A percentile compares a stretch with the other conserved stretches of the same genome.
Evolutionary conservation across 2,113 vertebrate genomes (phyloP).

Genomic region (Myxocyprinus asiaticus): DNA sequence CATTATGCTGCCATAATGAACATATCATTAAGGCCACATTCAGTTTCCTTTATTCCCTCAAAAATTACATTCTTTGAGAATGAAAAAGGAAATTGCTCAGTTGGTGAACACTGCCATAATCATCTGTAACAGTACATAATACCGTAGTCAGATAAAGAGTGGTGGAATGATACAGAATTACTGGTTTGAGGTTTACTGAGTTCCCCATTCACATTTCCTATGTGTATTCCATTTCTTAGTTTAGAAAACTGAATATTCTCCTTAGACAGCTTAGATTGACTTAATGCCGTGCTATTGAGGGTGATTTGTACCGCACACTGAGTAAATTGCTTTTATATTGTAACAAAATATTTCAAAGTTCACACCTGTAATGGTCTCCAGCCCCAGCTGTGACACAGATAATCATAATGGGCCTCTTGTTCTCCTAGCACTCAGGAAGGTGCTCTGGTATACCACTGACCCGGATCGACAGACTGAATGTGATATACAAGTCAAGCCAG

Average conservation of each 20-base stretch:
- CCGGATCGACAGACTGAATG: background rate
- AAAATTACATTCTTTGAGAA: constrained; percentile 10
- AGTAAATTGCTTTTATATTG: background rate
- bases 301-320: constrained; percentile 8
- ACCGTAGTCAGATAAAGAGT: background rate
- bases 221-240: constrained; percentile 13
- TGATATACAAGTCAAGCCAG: background rate
- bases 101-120: constrained; percentile 1
- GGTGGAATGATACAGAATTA: background rate
- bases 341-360: constrained; percentile 28
- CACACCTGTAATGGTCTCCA: constrained; percentile 24
- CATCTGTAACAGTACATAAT: background rate
- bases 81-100: constrained; percentile 28
- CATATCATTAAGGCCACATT: background rate
- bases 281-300: constrained; percentile 9
- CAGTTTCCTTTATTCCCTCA: background rate
- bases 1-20: background rate
- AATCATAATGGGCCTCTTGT: constrained; percentile 22
- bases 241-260: constrained; percentile 16
- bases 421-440: constrained; percentile 14
- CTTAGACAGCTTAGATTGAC: constrained; percentile 9
- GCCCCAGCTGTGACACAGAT: constrained; percentile 33
- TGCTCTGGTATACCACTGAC: constrained; percentile 2
- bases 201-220: constrained; percentile 14
- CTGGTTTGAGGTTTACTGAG: constrained; percentile 1